phyloP scores from a whole-genome alignment of 2,888 invertebrate genomes.

The Drosophila birchii region DNA sequence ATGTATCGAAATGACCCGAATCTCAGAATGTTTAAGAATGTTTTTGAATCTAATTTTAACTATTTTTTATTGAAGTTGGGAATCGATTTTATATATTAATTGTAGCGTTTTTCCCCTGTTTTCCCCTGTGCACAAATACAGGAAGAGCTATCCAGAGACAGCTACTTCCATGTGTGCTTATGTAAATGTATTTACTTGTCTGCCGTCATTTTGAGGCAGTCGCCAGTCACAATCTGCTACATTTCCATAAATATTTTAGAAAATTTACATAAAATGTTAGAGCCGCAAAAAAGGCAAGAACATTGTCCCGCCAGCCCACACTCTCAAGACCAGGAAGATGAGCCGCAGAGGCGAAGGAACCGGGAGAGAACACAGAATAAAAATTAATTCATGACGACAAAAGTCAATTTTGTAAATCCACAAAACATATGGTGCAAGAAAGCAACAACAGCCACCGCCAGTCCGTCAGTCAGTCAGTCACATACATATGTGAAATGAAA shows the following conservation, averaged over 20 bases:
- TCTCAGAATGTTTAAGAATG: background rate
- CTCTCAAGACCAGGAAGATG: slow-evolving; percentile 12
- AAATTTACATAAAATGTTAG: slow-evolving; percentile 79
- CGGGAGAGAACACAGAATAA: slow-evolving; percentile 41
- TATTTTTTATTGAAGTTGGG: too few relatives aligned
- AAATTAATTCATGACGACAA: slow-evolving; percentile 78
- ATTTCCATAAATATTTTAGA: slow-evolving; percentile 81
- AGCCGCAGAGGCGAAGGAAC: slow-evolving; percentile 16
- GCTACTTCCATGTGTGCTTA: slow-evolving; percentile 45
- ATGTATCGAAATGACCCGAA: background rate
- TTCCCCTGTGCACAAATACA: background rate
- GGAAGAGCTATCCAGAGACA: background rate
- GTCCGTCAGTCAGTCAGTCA: slow-evolving; percentile 10
- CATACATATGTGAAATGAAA: slow-evolving; percentile 57
- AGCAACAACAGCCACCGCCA: slow-evolving; percentile 18
- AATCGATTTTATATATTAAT: background rate
- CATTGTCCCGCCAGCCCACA: background rate
- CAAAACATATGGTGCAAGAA: slow-evolving; percentile 69
- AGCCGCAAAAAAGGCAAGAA: slow-evolving; percentile 27
- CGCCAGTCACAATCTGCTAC: slow-evolving; percentile 77
- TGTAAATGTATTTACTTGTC: slow-evolving; percentile 69
- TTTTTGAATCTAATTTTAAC: background rate
- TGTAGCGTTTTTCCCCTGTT: background rate
- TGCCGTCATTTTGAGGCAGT: slow-evolving; percentile 75
- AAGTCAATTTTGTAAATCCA: slow-evolving; percentile 75